Conservation (phyloP, 2,888 invertebrate genomes). For the Yponomeuta malinellus region DNA sequence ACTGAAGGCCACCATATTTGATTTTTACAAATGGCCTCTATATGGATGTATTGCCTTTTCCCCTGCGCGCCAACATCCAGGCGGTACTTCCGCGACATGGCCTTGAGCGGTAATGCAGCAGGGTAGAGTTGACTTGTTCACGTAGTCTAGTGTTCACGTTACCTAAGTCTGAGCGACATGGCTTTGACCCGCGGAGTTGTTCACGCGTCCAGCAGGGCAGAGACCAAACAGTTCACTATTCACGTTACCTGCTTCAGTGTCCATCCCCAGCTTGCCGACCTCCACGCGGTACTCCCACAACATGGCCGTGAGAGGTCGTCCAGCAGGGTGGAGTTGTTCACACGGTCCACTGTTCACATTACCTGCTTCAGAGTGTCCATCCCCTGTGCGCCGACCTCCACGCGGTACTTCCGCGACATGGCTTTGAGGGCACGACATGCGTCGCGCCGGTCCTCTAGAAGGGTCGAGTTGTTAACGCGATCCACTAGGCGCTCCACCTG, state of each 20-base stretch:
- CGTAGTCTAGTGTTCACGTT: too few relatives aligned
- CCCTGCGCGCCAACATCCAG: too few relatives aligned
- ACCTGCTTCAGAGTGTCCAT: slow-evolving; percentile 83
- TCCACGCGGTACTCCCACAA: slow-evolving; percentile 95
- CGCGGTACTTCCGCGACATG: slow-evolving; percentile 90
- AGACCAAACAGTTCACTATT: too few relatives aligned
- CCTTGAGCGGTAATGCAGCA: too few relatives aligned
- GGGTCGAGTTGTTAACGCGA: slow-evolving; percentile 92
- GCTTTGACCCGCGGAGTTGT: too few relatives aligned
- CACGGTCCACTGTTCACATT: slow-evolving; percentile 81
- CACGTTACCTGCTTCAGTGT: slow-evolving; percentile 72
- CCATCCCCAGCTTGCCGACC: slow-evolving; percentile 95
- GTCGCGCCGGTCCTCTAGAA: slow-evolving; percentile 96
- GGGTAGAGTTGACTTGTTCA: too few relatives aligned
- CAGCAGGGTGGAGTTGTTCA: slow-evolving; percentile 92
- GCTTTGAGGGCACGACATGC: slow-evolving; percentile 96
- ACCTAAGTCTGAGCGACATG: too few relatives aligned
- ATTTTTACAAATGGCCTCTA: too few relatives aligned
- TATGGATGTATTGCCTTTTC: too few relatives aligned
- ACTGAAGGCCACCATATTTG: not conserved
- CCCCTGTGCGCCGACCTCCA: slow-evolving; percentile 97
- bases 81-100: too few relatives aligned
- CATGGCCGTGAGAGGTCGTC: slow-evolving; percentile 95
- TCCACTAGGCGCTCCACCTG: slow-evolving; percentile 95
- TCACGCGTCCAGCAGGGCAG: too few relatives aligned